phyloP scores from a whole-genome alignment of 1,140 invertebrate genomes.

The Neodiprion lecontei region DNA sequence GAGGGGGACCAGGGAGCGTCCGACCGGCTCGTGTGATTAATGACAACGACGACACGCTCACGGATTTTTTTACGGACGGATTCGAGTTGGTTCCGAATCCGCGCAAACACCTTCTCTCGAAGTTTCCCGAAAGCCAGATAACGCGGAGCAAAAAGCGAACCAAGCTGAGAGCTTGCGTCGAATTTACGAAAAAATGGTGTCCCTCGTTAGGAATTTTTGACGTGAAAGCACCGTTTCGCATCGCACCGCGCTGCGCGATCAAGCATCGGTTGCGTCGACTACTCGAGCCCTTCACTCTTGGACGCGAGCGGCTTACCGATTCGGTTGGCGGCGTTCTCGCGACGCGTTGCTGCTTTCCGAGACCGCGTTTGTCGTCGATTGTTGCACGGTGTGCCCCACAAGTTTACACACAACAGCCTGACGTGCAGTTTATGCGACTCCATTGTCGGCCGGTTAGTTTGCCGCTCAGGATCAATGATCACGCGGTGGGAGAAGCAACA shows the following conservation, averaged over 20 bases:
- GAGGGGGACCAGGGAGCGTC: slow-evolving; percentile 28
- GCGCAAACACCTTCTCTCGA: slow-evolving; percentile 27
- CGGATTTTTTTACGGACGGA: slow-evolving; percentile 36
- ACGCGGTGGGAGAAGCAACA: no score
- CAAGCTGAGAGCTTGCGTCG: no score
- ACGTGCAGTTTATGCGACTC: slow-evolving; percentile 55
- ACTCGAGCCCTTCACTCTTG: no score
- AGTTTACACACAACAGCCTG: slow-evolving; percentile 59
- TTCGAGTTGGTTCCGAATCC: slow-evolving; percentile 34
- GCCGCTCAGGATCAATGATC: no score
- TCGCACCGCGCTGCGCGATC: no score
- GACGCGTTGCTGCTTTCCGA: slow-evolving; percentile 31
- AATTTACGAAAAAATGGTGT: no score
- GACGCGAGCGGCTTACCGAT: slow-evolving; percentile 1
- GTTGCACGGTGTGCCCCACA: slow-evolving; percentile 53
- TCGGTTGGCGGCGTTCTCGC: background rate
- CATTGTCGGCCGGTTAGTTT: slow-evolving; percentile 43
- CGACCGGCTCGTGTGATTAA: slow-evolving; percentile 51
- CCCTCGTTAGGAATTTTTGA: no score
- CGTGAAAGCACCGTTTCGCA: no score
- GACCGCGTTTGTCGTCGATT: slow-evolving; percentile 54
- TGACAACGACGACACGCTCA: slow-evolving; percentile 35
- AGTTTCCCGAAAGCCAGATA: no score
- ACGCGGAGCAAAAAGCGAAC: no score
- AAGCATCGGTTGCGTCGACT: no score